A percentile compares a stretch with the other conserved stretches of the same genome.
Evolutionary conservation across 2,888 invertebrate genomes (phyloP).

Genomic region (Cerastis rubricosa): DNA sequence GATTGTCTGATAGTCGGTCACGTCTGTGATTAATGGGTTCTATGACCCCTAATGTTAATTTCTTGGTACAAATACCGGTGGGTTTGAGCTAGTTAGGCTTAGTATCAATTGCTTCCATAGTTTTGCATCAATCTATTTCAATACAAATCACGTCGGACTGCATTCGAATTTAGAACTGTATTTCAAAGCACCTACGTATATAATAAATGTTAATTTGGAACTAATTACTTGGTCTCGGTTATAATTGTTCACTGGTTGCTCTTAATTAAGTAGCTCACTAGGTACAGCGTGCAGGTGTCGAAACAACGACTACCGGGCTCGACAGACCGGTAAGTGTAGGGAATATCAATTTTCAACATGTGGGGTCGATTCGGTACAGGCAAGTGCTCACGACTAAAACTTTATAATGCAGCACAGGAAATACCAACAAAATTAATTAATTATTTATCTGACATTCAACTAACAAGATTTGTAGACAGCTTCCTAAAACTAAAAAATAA

Average conservation of each 20-base stretch:
- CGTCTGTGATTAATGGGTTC: conserved; percentile 24
- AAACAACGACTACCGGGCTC: conserved; percentile 36
- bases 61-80: conserved; percentile 8
- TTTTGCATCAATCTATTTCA: conserved; percentile 9
- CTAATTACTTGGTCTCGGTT: conserved; percentile 32
- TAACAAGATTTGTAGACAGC: background rate
- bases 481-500: conserved; percentile 22
- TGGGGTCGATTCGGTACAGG: conserved; percentile 39
- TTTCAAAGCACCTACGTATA: conserved; percentile 12
- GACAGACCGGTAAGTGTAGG: conserved; percentile 55
- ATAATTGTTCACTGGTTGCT: conserved; percentile 46
- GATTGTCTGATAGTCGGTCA: conserved; percentile 20
- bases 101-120: conserved; percentile 22
- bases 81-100: too few species aligned
- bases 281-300: conserved; percentile 44
- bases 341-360: conserved; percentile 61
- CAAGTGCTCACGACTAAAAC: conserved; percentile 26
- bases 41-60: conserved; percentile 37
- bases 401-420: background rate
- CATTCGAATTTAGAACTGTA: conserved; percentile 10
- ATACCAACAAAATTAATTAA: background rate
- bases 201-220: conserved; percentile 47
- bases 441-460: background rate
- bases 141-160: background rate
- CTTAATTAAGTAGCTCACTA: conserved; percentile 43